Base-by-base conservation (phyloP, 2,888 invertebrate genomes). In the Incurvaria masculella region DNA sequence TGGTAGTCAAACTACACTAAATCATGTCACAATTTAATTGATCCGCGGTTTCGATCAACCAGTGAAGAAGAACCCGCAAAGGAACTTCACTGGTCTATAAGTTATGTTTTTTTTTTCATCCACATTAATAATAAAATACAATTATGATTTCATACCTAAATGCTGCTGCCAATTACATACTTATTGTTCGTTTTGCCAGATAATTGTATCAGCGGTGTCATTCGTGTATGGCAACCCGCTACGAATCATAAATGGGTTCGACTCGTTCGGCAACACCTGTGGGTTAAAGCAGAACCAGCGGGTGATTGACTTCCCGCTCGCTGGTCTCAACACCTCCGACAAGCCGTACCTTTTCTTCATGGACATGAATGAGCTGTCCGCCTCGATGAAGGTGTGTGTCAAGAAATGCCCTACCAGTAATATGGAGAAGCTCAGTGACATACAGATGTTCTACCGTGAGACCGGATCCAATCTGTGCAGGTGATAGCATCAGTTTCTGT, bases 201-300 rank as follows among this genome's bases (percentile, higher is more conserved):
- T 92, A 59, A 81, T 90, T 55, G 85, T 93, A 56, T 91, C 91
- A 23, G 88, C 88, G 11, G 94, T 94, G 74, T 90, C 94, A 10
- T 86, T 92, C 64, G 90, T 92, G 1, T 92, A 91, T 65, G 94
- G 94, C 17, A 91, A 91, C 70, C 94, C 94, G 1, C 69, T 87
- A 59, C 81, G 94, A 53, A 82, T 95, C 40, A 87, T 94, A 52
- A 92, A 94, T 79, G 95, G 95, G 17, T 94, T 91, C 68, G 95
- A 96, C 67, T 94, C 93, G 48, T 96, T 93, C 76, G 95, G 95
- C 8, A 96, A 97, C 65, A 94, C 94, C 26, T 97, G 97, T 68
- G 96, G 96, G 16, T 86, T 89, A 20, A 85, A 85, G 59, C 78
- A 74, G 55, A 96, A 95, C 68, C 86, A 86, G 56, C 85, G 84